phyloP scores from a whole-genome alignment of 1,140 invertebrate species.

The Hycleus cichorii region DNA sequence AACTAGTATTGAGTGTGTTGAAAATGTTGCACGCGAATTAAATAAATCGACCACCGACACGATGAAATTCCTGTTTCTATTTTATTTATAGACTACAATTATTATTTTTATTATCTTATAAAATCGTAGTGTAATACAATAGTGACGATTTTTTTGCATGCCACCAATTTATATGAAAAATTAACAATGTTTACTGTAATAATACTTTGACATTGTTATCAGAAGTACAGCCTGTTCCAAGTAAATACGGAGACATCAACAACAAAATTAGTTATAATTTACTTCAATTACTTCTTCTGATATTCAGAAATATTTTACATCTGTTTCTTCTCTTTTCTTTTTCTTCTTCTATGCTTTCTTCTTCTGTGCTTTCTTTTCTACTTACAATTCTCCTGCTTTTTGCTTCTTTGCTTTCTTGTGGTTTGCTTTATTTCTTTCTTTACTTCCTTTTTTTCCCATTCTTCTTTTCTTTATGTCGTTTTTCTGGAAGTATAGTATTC shows the following conservation, averaged over 20 bases:
- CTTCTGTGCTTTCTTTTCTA: no score
- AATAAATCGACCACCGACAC: slow-evolving; percentile 25
- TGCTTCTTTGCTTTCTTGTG: neutral
- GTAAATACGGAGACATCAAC: no score
- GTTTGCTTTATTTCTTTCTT: neutral
- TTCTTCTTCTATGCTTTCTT: no score
- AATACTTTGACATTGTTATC: no score
- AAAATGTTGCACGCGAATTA: slow-evolving; percentile 23
- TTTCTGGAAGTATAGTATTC: no score
- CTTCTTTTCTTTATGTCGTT: no score
- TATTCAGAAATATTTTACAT: no score
- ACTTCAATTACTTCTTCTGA: no score
- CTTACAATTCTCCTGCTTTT: no score
- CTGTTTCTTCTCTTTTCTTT: no score
- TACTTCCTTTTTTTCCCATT: neutral
- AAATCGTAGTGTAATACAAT: slow-evolving; percentile 17
- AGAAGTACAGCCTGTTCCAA: no score
- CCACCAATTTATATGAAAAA: slow-evolving; percentile 8
- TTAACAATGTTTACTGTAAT: neutral
- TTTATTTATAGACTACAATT: slow-evolving; percentile 28
- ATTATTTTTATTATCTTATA: slow-evolving; percentile 20
- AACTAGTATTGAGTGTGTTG: neutral
- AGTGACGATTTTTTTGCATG: slow-evolving; percentile 12
- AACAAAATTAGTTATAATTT: no score
- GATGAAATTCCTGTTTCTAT: slow-evolving; percentile 27